Conservation (phyloP, 2,888 invertebrate genomes). For the Athalia cordata region DNA sequence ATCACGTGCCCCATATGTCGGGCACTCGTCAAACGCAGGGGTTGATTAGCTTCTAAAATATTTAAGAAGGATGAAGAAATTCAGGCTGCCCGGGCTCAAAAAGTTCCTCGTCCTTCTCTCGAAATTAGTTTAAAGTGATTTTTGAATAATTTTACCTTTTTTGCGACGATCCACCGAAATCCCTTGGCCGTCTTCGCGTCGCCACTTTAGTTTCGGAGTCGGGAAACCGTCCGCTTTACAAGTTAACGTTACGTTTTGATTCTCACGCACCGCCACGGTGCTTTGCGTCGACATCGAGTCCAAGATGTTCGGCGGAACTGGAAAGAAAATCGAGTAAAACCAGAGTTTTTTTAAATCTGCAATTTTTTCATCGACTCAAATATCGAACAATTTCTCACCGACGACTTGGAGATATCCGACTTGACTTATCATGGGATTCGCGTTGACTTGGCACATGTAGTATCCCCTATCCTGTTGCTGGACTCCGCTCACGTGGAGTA, state of each 20-base stretch:
- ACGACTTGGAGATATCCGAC: constrained; percentile 95
- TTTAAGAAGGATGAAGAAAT: constrained; percentile 60
- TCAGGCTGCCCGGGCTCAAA: constrained; percentile 41
- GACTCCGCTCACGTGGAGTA: constrained; percentile 92
- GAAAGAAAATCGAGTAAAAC: neutral
- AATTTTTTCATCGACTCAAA: neutral
- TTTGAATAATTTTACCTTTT: constrained; percentile 80
- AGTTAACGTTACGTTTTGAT: constrained; percentile 93
- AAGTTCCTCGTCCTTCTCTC: constrained; percentile 47
- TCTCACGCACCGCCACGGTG: constrained; percentile 93
- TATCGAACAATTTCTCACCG: constrained; percentile 78
- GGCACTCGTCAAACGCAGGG: constrained; percentile 48
- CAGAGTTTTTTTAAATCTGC: neutral
- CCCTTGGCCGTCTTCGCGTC: constrained; percentile 91
- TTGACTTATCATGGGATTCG: constrained; percentile 96
- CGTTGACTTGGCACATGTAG: constrained; percentile 93
- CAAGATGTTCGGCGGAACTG: constrained; percentile 95
- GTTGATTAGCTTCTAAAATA: constrained; percentile 69
- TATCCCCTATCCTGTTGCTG: constrained; percentile 94
- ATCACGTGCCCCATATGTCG: neutral
- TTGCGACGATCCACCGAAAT: constrained; percentile 90
- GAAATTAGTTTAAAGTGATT: neutral
- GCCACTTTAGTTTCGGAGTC: constrained; percentile 94
- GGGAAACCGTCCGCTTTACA: constrained; percentile 95
- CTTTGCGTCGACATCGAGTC: constrained; percentile 94